These are phyloP conservation scores for Eilema depressum DNA, from an alignment of 2,888 invertebrate genomes.

Conservation along the genomic window DNA sequence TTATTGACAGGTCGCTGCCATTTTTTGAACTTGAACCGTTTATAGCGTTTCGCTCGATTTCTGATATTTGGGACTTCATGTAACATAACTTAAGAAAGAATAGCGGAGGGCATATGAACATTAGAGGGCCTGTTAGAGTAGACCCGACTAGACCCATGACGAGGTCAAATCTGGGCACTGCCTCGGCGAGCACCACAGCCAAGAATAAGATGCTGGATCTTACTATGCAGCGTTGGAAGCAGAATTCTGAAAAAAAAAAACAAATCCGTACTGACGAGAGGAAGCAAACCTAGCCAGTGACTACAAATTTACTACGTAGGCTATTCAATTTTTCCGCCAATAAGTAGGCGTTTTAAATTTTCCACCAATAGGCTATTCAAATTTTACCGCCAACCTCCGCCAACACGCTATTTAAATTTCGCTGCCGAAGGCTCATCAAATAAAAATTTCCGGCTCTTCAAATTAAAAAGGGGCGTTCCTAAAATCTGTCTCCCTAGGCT, in stretches of 20 bases:
- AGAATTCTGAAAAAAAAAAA: slow-evolving; percentile 88
- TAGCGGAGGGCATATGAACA: slow-evolving; percentile 94
- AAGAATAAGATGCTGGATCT: slow-evolving; percentile 90
- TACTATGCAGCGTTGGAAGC: slow-evolving; percentile 90
- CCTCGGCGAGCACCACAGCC: slow-evolving; percentile 92
- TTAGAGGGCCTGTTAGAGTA: slow-evolving; percentile 93
- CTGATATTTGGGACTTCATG: slow-evolving; percentile 70
- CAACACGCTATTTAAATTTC: too few relatives aligned
- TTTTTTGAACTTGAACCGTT: slow-evolving; percentile 34
- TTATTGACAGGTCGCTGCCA: slow-evolving; percentile 54
- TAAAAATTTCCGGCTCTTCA: too few relatives aligned
- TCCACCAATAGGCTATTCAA: too few relatives aligned
- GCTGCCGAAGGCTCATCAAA: too few relatives aligned
- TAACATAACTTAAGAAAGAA: slow-evolving; percentile 91
- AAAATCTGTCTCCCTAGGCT: too few relatives aligned
- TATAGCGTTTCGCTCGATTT: slow-evolving; percentile 16
- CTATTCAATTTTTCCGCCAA: too few relatives aligned
- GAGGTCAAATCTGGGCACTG: slow-evolving; percentile 94
- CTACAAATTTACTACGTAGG: too few relatives aligned
- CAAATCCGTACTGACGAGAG: neutral
- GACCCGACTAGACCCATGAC: slow-evolving; percentile 96
- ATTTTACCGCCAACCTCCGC: too few relatives aligned
- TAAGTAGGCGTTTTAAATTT: too few relatives aligned
- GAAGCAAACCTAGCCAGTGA: neutral
- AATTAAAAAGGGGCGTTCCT: neutral